Evolutionary conservation across 2,888 invertebrate genomes (phyloP).

Genomic region (Dolichomitus sp.): DNA sequence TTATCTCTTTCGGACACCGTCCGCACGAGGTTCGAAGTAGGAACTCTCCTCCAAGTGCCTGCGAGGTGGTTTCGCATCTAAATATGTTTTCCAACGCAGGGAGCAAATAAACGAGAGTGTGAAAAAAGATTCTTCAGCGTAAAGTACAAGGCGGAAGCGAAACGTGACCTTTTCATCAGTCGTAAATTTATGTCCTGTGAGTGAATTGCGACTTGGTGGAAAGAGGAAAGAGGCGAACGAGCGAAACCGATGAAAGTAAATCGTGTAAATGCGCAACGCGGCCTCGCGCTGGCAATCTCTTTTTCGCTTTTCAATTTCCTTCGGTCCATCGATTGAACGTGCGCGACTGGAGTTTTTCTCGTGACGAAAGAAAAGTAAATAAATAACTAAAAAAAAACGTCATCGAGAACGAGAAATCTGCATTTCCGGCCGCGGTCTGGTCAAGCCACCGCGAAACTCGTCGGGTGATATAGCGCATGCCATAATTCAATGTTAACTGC

Average conservation of each 20-base stretch:
- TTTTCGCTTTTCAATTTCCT: conserved; percentile 54
- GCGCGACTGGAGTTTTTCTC: conserved; percentile 8
- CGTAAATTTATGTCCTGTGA: conserved; percentile 62
- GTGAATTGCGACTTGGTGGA: neutral
- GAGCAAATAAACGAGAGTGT: conserved; percentile 19
- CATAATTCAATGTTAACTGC: conserved; percentile 76
- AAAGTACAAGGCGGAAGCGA: conserved; percentile 22
- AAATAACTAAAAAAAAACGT: neutral
- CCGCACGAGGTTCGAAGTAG: conserved; percentile 46
- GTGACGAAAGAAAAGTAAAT: neutral
- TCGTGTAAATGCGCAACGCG: conserved; percentile 32
- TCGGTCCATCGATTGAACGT: conserved; percentile 30
- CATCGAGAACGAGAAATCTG: conserved; percentile 44
- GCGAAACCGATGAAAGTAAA: conserved; percentile 54
- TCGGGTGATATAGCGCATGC: conserved; percentile 72
- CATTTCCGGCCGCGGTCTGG: conserved; percentile 54
- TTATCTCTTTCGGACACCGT: conserved; percentile 53
- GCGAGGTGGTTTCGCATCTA: conserved; percentile 58
- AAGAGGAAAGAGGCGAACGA: conserved; percentile 18
- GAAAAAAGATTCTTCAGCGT: conserved; percentile 23
- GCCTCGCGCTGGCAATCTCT: conserved; percentile 8
- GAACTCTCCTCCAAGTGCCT: conserved; percentile 61
- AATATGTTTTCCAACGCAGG: conserved; percentile 58
- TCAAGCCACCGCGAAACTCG: conserved; percentile 49
- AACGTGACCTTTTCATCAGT: conserved; percentile 32